Evolutionary conservation across 2,888 invertebrate genomes (phyloP).

Genomic region (Pecten maximus): DNA sequence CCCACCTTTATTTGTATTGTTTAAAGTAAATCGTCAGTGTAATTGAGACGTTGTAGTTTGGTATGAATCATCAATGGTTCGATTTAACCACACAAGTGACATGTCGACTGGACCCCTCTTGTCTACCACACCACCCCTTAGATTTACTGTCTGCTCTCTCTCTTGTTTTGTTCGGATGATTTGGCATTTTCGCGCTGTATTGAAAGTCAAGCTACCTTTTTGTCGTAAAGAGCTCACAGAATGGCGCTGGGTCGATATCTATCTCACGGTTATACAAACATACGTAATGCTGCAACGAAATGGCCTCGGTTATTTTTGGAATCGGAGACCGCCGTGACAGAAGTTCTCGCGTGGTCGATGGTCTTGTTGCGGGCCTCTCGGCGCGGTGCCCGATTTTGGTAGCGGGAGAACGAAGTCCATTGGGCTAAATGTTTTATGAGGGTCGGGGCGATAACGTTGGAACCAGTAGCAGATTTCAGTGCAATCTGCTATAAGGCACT

Average conservation of each 20-base stretch:
- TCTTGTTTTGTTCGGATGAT: neutral
- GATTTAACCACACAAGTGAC: too few relatives aligned
- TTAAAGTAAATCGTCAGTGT: too few relatives aligned
- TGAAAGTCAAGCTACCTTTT: neutral
- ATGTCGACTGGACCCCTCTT: too few relatives aligned
- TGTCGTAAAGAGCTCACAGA: neutral
- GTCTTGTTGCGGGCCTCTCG: neutral
- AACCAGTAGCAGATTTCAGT: neutral
- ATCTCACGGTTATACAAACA: neutral
- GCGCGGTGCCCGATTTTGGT: neutral
- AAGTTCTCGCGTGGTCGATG: neutral
- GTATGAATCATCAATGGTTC: too few relatives aligned
- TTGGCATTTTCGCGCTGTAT: neutral
- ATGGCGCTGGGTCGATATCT: neutral
- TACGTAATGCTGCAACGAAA: neutral
- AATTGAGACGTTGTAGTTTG: too few relatives aligned
- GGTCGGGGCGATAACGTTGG: neutral
- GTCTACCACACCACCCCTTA: too few relatives aligned
- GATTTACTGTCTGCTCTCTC: neutral
- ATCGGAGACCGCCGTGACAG: neutral
- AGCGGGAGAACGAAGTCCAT: neutral
- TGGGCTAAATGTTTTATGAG: neutral
- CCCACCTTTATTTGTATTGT: too few relatives aligned
- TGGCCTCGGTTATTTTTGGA: constrained; percentile 5
- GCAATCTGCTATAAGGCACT: neutral